Conservation (phyloP, 2,888 invertebrate genomes). For the Anoplius nigerrimus region DNA sequence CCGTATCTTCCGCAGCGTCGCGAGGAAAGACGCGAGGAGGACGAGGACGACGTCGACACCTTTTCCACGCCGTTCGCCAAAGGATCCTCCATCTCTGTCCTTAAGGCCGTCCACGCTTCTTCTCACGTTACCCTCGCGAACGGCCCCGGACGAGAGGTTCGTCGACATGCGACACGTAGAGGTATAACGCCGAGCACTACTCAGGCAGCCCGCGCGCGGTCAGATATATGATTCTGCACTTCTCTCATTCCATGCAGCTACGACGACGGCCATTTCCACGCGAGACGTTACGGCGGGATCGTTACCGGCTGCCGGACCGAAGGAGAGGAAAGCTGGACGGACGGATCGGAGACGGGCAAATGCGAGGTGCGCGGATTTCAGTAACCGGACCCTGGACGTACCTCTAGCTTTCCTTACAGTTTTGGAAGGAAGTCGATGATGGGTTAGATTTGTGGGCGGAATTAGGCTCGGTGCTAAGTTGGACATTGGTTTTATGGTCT, state of each 20-base stretch:
- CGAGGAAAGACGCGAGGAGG: background rate
- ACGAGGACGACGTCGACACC: constrained; percentile 4
- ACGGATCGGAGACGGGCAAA: background rate
- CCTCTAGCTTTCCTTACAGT: no score
- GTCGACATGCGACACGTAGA: constrained; percentile 63
- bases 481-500: no score
- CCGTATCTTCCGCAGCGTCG: constrained; percentile 33
- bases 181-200: constrained; percentile 53
- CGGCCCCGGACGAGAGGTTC: constrained; percentile 32
- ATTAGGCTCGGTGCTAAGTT: no score
- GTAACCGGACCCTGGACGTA: no score
- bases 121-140: constrained; percentile 44
- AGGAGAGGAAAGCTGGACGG: background rate
- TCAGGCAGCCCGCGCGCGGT: constrained; percentile 13
- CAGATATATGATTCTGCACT: constrained; percentile 45
- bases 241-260: constrained; percentile 30
- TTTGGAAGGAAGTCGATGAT: no score
- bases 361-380: constrained; percentile 1
- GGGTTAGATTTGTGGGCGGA: no score
- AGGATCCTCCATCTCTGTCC: constrained; percentile 21
- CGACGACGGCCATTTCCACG: constrained; percentile 46
- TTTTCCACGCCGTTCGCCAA: constrained; percentile 20
- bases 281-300: constrained; percentile 37
- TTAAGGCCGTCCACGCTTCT: constrained; percentile 37
- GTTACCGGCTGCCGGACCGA: constrained; percentile 1